Percentiles rank a stretch among this genome's conserved stretches.
phyloP scores from a whole-genome alignment of 2,797 vertebrate genomes.

The Chlorospingus semifuscus region DNA sequence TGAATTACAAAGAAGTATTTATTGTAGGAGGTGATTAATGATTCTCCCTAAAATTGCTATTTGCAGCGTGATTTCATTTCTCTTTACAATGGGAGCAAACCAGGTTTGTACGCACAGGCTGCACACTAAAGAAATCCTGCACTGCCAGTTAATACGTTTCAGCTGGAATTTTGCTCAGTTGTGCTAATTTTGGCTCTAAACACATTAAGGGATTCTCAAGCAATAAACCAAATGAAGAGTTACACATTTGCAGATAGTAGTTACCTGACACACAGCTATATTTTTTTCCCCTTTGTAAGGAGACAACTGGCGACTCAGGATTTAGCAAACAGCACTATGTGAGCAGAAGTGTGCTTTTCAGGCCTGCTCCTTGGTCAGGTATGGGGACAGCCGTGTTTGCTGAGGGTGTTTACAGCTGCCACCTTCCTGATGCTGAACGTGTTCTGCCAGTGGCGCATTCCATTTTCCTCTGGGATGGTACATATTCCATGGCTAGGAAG shows the following conservation, averaged over 20 bases:
- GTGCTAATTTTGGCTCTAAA: slow-evolving; percentile 17
- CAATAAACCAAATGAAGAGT: not conserved
- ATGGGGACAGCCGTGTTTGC: not conserved
- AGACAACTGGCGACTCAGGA: not conserved
- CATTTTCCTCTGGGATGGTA: not conserved
- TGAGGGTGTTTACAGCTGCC: not conserved
- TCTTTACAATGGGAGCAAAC: slow-evolving; percentile 69
- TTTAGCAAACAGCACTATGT: not conserved
- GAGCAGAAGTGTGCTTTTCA: not conserved
- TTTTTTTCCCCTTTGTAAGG: not conserved
- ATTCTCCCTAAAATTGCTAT: slow-evolving; percentile 81
- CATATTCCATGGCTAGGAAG: not conserved
- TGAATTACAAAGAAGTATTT: slow-evolving; percentile 86
- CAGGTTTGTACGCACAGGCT: slow-evolving; percentile 48
- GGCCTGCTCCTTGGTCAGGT: not conserved
- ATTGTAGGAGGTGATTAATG: slow-evolving; percentile 85
- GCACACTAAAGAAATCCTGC: slow-evolving; percentile 25
- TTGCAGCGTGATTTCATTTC: slow-evolving; percentile 79
- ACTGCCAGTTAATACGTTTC: not conserved
- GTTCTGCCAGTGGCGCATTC: not conserved
- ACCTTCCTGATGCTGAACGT: not conserved
- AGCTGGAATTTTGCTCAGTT: slow-evolving; percentile 1
- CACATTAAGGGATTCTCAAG: not conserved
- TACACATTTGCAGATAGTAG: not conserved
- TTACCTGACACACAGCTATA: not conserved